Conservation (phyloP, 2,797 vertebrate species). For the Leptodactylus fallax region DNA sequence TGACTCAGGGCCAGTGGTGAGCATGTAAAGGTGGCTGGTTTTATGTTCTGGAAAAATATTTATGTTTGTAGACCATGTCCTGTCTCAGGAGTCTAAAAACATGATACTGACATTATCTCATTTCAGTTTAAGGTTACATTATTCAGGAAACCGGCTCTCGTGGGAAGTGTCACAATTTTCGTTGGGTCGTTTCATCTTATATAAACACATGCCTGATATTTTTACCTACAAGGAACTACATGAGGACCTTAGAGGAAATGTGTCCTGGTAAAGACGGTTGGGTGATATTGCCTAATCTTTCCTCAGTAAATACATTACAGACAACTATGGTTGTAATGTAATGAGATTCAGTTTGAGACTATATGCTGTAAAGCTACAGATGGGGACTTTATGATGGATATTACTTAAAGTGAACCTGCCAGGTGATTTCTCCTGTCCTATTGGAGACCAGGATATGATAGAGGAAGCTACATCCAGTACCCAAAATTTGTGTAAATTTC, state of each 20-base stretch:
- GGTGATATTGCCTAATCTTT: constrained; percentile 37
- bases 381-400: too few species aligned
- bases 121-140: constrained; percentile 47
- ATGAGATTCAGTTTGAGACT: not conserved
- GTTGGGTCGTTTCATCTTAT: constrained; percentile 23
- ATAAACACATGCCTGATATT: constrained; percentile 34
- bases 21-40: constrained; percentile 40
- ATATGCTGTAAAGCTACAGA: not conserved
- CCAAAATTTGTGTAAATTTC: too few species aligned
- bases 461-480: too few species aligned
- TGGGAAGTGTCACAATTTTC: constrained; percentile 53
- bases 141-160: constrained; percentile 47
- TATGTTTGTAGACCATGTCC: constrained; percentile 34
- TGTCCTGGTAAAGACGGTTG: constrained; percentile 37
- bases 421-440: too few species aligned
- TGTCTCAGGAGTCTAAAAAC: constrained; percentile 33
- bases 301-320: constrained; percentile 18
- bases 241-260: constrained; percentile 17
- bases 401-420: too few species aligned
- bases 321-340: not conserved
- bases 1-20: constrained; percentile 36
- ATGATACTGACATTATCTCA: constrained; percentile 38
- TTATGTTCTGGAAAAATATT: constrained; percentile 47
- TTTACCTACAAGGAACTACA: constrained; percentile 19
- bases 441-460: too few species aligned